Conservation (phyloP, 2,113 vertebrate species). For the Nannobrachium achirus region DNA sequence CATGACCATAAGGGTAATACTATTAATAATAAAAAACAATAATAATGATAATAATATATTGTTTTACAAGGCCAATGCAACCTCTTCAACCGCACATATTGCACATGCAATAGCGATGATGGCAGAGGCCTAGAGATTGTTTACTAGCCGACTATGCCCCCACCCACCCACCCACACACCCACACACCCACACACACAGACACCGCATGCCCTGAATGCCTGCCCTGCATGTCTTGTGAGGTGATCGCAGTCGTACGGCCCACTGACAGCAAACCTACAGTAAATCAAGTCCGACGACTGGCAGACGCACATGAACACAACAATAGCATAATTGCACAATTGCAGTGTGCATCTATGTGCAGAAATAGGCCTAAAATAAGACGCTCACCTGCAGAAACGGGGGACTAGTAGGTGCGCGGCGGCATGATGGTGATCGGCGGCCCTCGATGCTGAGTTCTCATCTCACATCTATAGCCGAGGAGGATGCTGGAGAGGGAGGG, state of each 20-base stretch:
- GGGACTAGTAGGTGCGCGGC: constrained; percentile 11
- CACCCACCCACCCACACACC: too few species aligned
- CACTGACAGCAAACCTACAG: background rate
- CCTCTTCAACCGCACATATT: too few species aligned
- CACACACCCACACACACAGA: too few species aligned
- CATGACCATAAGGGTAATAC: too few species aligned
- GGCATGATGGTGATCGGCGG: constrained; percentile 29
- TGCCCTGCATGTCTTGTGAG: background rate
- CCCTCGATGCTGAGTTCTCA: constrained; percentile 23
- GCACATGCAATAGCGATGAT: too few species aligned
- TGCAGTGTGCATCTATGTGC: background rate
- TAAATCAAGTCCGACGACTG: background rate
- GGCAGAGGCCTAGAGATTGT: too few species aligned
- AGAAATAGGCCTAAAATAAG: background rate
- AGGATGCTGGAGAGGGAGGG: constrained; percentile 44
- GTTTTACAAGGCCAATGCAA: too few species aligned
- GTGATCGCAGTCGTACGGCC: background rate
- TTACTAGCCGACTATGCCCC: too few species aligned
- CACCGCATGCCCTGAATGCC: too few species aligned
- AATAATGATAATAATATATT: too few species aligned
- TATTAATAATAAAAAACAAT: too few species aligned
- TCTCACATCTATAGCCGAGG: constrained; percentile 33
- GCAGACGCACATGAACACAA: background rate
- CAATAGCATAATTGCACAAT: background rate
- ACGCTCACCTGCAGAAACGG: constrained; percentile 56